phyloP scores from a whole-genome alignment of 1,140 invertebrate species.

The Lucilia cuprina region DNA sequence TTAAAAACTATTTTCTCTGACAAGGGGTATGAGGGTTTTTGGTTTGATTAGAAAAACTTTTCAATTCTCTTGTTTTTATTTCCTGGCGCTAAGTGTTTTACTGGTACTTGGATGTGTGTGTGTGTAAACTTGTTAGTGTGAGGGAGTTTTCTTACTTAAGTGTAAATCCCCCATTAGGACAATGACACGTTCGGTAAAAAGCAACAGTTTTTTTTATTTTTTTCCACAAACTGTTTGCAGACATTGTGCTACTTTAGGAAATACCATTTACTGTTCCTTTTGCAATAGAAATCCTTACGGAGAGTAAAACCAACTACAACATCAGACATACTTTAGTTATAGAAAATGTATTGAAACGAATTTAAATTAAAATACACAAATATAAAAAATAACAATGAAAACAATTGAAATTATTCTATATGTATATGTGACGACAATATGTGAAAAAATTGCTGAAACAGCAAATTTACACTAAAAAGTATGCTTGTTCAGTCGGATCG shows the following conservation, averaged over 20 bases:
- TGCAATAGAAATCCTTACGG: background rate
- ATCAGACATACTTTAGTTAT: background rate
- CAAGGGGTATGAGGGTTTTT: background rate
- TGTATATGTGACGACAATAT: background rate
- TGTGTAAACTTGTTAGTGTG: background rate
- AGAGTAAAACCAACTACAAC: background rate
- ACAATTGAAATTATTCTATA: background rate
- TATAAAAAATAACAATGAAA: background rate
- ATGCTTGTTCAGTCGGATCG: background rate
- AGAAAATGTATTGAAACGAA: constrained; percentile 2
- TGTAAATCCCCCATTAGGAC: background rate
- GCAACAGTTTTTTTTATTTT: background rate
- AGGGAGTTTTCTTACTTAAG: background rate
- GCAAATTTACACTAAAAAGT: background rate
- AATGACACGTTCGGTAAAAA: background rate
- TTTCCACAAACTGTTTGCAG: background rate
- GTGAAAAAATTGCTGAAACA: background rate
- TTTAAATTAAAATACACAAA: background rate
- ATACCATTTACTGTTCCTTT: background rate
- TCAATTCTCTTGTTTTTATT: background rate
- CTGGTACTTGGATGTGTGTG: background rate
- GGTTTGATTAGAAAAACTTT: background rate
- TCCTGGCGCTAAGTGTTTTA: background rate
- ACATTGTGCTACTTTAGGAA: background rate
- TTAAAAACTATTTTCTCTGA: background rate